Evolutionary conservation across 2,113 vertebrate genomes (phyloP).

Genomic region (Varanus komodoensis): DNA sequence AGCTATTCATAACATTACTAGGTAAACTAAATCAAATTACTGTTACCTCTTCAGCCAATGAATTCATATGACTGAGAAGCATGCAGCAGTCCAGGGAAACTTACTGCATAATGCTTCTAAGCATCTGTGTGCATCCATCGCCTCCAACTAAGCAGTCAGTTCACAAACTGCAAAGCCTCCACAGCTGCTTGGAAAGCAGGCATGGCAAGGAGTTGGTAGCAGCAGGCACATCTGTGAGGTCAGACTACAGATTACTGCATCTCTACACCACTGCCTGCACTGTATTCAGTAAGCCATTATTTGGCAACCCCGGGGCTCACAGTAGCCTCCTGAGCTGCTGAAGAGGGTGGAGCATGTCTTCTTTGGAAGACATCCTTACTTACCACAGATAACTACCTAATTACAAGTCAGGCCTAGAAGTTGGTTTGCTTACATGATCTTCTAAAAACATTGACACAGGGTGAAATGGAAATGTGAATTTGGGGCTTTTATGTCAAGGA

Average conservation of each 20-base stretch:
- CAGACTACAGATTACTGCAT: not conserved
- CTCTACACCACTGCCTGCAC: too few relatives aligned
- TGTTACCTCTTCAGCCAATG: not conserved
- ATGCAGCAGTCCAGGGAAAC: not conserved
- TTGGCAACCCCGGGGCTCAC: not conserved
- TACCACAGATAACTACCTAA: not conserved
- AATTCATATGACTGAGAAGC: not conserved
- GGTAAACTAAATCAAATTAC: not conserved
- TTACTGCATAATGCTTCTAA: not conserved
- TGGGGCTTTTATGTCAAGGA: not conserved
- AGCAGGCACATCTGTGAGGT: not conserved
- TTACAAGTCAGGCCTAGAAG: not conserved
- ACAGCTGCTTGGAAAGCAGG: not conserved
- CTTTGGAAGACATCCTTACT: not conserved
- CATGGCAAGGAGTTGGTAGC: not conserved
- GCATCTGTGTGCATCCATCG: not conserved
- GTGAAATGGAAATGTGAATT: not conserved
- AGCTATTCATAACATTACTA: not conserved
- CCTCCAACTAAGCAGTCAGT: not conserved
- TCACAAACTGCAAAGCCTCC: not conserved
- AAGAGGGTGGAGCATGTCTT: not conserved
- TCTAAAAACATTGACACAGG: too few relatives aligned
- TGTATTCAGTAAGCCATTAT: not conserved
- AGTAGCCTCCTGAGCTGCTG: not conserved
- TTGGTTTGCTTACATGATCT: not conserved